These are phyloP conservation scores for Onychomys leucogaster DNA, from an alignment of 2,797 vertebrate genomes.

Conservation along the genomic window DNA sequence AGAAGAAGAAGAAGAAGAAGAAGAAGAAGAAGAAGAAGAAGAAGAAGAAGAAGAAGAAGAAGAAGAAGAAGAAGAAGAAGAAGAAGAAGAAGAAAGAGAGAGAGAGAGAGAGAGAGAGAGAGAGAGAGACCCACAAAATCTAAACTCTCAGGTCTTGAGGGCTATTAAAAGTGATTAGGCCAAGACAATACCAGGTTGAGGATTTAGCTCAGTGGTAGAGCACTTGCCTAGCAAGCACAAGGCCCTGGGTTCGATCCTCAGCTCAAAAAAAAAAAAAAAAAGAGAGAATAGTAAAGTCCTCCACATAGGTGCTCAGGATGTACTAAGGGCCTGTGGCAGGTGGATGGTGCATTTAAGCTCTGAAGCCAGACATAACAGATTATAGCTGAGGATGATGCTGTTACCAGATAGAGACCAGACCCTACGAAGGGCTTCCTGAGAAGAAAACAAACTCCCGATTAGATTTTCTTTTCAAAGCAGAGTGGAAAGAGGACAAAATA, in stretches of 20 bases:
- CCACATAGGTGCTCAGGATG: not conserved
- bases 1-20: too few relatives aligned
- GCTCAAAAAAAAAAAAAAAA: too few relatives aligned
- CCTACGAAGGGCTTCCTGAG: not conserved
- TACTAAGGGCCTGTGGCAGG: not conserved
- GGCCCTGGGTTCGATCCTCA: too few relatives aligned
- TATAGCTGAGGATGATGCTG: not conserved
- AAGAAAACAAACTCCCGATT: conserved; percentile 16
- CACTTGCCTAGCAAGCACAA: too few relatives aligned
- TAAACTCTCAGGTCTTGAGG: not conserved
- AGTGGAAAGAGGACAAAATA: not conserved
- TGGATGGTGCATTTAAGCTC: not conserved
- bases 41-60: too few relatives aligned
- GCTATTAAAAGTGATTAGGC: not conserved
- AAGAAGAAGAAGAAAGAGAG: too few relatives aligned
- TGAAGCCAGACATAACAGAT: not conserved
- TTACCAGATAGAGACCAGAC: not conserved
- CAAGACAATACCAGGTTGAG: too few relatives aligned
- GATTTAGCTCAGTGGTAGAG: too few relatives aligned
- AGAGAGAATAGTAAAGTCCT: not conserved
- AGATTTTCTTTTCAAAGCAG: conserved; percentile 28
- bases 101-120: too few relatives aligned
- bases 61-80: too few relatives aligned
- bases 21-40: too few relatives aligned
- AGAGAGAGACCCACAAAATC: not conserved